Evolutionary conservation across 2,113 vertebrate species (phyloP), one percentile per base, ranked within the genome.

Genomic region (Synodontis membranacea): DNA sequence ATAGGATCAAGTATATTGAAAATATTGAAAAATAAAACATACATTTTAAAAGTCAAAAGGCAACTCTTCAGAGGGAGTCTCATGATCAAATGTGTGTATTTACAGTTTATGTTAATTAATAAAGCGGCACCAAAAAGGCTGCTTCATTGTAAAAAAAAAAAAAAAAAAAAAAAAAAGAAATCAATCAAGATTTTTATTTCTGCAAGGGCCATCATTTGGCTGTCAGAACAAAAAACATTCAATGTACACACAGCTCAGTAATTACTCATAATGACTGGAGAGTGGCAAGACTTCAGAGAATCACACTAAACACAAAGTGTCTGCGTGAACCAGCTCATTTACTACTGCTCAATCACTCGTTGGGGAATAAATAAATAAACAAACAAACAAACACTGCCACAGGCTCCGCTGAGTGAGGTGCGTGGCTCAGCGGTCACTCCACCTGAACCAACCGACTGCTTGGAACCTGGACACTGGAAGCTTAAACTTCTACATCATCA

Each of bases 261-360:
- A 76, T 78, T 85, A 78, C 42, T 66, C 56, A 10, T 58, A 58
- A 81, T 72, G 56, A 34, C 34, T 78, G 82, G n/a, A 86, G 48
- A 84, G 85, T 62, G 83, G 86, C 42, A 85, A 56, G 46, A 52
- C 83, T 85, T 87, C 83, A 80, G 78, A 85, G 54, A 74, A 46
- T 64, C 50, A 21, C 11, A 66, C 56, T 28, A 42, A 87, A 82
- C 70, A 25, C n/a, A 60, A 15, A 60, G 28, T 39, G 37, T 60
- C 31, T 50, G 34, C 1, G 19, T 42, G 70, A 80, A 76, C 70
- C 19, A 52, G 60, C 70, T 44, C 52, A 11, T n/a, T 46, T 58
- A 34, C 78, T 48, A 31, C 44, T 23, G 28, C 44, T 42, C 46
- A 39, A 64, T 39, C 52, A 17, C 28, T 28, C 37, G 31, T 17